These are phyloP conservation scores for Apostichopus japonicus DNA, from an alignment of 35 echinoderm and acorn worm species.

Conservation along the genomic window DNA sequence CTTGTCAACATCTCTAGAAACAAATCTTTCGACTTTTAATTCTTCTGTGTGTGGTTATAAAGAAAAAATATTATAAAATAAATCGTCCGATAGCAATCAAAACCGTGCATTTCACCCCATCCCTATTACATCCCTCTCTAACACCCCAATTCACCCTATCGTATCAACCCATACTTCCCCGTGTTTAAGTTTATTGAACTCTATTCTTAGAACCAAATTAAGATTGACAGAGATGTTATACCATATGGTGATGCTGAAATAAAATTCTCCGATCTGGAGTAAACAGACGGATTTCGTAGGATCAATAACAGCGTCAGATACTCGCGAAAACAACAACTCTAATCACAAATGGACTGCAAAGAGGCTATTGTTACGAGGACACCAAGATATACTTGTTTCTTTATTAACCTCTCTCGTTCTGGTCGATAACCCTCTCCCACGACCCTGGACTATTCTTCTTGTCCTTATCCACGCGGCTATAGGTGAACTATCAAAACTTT, in stretches of 20 bases:
- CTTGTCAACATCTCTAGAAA: no score
- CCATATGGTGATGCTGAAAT: neutral
- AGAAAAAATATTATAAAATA: no score
- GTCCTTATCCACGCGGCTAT: neutral
- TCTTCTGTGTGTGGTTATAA: no score
- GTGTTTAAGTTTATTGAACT: neutral
- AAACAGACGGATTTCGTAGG: neutral
- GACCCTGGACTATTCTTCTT: conserved; percentile 3
- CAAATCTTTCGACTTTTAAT: no score
- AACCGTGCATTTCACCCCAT: no score
- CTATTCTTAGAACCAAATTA: neutral
- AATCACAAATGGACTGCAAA: neutral
- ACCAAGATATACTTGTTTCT: neutral
- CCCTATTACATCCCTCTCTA: no score
- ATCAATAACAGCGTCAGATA: neutral
- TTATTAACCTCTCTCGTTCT: neutral
- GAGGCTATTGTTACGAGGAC: conserved; percentile 2
- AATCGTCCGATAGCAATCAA: no score
- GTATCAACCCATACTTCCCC: no score
- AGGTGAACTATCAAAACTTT: neutral
- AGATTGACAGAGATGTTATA: neutral
- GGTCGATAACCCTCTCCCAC: neutral
- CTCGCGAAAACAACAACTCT: neutral
- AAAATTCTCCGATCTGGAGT: neutral
- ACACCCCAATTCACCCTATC: no score